A percentile compares a stretch with the other conserved stretches of the same genome.
Conservation (phyloP, 1,140 invertebrate genomes). For the Aphelenchoides avenae region DNA sequence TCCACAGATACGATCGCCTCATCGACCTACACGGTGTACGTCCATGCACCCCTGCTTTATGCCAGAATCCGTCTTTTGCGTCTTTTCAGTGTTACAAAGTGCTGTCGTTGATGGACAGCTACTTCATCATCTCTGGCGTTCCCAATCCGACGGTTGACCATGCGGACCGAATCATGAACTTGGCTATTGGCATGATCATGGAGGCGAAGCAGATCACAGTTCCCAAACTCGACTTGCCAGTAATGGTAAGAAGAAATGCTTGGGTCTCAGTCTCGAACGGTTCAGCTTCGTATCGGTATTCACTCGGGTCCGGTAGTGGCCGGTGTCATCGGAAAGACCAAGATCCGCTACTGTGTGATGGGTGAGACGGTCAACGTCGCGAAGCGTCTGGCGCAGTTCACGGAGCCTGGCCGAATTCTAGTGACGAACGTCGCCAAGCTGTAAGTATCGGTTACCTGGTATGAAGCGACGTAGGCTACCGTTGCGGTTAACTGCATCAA, state of each 20-base stretch:
- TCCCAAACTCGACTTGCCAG: not conserved
- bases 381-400: slow-evolving; percentile 6
- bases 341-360: slow-evolving; percentile 7
- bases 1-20: slow-evolving; percentile 60
- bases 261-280: slow-evolving; percentile 5
- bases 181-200: slow-evolving; percentile 6
- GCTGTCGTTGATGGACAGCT: slow-evolving; percentile 4
- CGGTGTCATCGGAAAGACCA: slow-evolving; percentile 10
- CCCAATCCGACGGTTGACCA: not conserved
- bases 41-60: too few relatives aligned
- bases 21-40: slow-evolving; percentile 42
- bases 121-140: slow-evolving; percentile 4
- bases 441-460: slow-evolving; percentile 11
- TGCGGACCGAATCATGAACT: slow-evolving; percentile 6
- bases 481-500: too few relatives aligned
- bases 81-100: slow-evolving; percentile 6
- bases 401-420: slow-evolving; percentile 11
- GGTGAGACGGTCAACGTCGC: slow-evolving; percentile 21
- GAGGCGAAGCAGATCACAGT: slow-evolving; percentile 8
- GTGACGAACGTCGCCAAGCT: slow-evolving; percentile 24
- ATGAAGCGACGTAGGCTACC: too few relatives aligned
- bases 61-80: too few relatives aligned
- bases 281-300: slow-evolving; percentile 26
- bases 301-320: slow-evolving; percentile 26
- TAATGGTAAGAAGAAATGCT: slow-evolving; percentile 7